Evolutionary conservation across 2,797 vertebrate genomes (phyloP).

Genomic region (Girardinus metallicus): DNA sequence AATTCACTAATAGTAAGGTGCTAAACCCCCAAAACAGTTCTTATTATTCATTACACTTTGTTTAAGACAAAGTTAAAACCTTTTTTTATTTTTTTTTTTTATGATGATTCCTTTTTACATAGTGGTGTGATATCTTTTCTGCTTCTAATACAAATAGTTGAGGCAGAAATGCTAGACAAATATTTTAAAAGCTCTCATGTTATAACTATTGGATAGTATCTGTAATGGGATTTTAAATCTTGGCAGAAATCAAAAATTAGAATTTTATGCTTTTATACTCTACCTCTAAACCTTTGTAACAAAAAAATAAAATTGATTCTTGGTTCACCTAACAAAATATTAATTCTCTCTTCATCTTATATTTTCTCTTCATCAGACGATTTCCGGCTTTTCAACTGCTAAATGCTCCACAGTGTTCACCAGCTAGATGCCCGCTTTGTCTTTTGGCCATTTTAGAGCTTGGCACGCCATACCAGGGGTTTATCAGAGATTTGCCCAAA

Average conservation of each 20-base stretch:
- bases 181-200: background rate
- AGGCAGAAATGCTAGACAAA: background rate
- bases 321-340: constrained; percentile 8
- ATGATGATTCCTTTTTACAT: background rate
- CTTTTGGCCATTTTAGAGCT: background rate
- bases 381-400: background rate
- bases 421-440: constrained; percentile 8
- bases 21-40: background rate
- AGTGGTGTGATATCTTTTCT: background rate
- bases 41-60: background rate
- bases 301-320: background rate
- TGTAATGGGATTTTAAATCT: background rate
- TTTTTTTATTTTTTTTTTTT: background rate
- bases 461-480: background rate
- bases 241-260: background rate
- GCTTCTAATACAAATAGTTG: background rate
- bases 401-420: background rate
- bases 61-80: background rate
- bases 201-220: background rate
- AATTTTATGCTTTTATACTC: background rate
- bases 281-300: background rate
- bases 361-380: background rate
- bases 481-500: constrained; percentile 13
- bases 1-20: background rate
- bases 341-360: background rate